Conservation (phyloP, 2,113 vertebrate genomes). For the Platysternon megacephalum region DNA sequence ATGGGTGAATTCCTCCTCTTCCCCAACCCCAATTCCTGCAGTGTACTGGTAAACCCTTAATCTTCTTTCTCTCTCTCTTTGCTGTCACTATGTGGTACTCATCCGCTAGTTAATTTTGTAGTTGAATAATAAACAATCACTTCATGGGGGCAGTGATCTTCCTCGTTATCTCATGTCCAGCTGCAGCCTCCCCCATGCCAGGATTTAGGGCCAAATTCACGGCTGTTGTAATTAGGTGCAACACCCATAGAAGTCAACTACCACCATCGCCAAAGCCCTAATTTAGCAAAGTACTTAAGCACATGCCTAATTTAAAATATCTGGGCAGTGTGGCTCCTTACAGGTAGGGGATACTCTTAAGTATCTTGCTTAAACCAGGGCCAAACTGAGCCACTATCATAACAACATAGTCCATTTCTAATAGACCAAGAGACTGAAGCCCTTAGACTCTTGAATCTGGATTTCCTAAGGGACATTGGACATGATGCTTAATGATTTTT, state of each 20-base stretch:
- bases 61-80: background rate
- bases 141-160: background rate
- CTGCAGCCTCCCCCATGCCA: background rate
- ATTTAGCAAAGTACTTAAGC: background rate
- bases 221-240: background rate
- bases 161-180: background rate
- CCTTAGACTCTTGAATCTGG: background rate
- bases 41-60: background rate
- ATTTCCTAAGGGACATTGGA: background rate
- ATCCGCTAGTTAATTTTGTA: background rate
- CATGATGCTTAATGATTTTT: background rate
- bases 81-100: background rate
- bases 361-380: background rate
- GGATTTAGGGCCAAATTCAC: background rate
- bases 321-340: background rate
- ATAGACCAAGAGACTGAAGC: background rate
- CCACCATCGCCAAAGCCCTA: background rate
- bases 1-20: background rate
- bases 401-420: rapidly evolving
- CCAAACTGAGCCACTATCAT: background rate
- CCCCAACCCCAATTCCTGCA: background rate
- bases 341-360: background rate
- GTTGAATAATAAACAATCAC: background rate
- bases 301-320: background rate
- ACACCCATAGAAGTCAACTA: background rate